A percentile compares a stretch with the other conserved stretches of the same genome.
Evolutionary conservation across 35 echinoderm and acorn worm genomes (phyloP).

Genomic region (Ptychodera flava): DNA sequence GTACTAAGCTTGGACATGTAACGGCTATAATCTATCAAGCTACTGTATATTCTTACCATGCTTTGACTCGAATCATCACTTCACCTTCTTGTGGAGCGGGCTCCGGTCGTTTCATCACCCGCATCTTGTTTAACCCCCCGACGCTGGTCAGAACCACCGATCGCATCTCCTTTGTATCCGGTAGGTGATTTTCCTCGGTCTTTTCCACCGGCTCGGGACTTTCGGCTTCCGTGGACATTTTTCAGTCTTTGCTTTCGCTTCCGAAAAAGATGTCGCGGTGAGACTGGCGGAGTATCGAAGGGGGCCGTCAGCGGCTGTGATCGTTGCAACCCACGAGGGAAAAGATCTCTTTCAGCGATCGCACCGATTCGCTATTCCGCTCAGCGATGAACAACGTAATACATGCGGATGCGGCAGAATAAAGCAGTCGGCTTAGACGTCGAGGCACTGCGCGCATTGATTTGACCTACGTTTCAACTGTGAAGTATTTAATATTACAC

Average conservation of each 20-base stretch:
- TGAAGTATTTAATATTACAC: no score
- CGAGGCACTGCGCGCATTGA: not conserved
- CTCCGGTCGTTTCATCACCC: slow-evolving; percentile 36
- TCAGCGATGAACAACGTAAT: no score
- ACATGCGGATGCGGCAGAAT: no score
- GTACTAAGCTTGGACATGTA: no score
- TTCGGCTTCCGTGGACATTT: slow-evolving; percentile 14
- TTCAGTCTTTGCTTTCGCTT: not conserved
- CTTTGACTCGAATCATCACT: slow-evolving; percentile 43
- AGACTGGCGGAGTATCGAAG: no score
- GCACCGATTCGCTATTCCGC: no score
- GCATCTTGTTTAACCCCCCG: slow-evolving; percentile 24
- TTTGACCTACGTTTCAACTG: not conserved
- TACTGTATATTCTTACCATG: slow-evolving; percentile 59
- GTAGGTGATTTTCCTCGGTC: not conserved
- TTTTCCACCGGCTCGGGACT: not conserved
- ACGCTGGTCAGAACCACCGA: slow-evolving; percentile 35
- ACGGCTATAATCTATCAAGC: no score
- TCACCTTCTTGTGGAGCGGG: slow-evolving; percentile 40
- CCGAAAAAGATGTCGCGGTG: no score
- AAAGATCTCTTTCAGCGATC: no score
- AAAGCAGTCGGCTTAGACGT: no score
- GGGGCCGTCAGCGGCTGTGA: no score
- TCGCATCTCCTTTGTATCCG: slow-evolving; percentile 34
- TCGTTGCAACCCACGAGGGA: no score